Evolutionary conservation across 1,140 invertebrate species (phyloP).

Genomic region (Pseudomyrmex dendroicus): DNA sequence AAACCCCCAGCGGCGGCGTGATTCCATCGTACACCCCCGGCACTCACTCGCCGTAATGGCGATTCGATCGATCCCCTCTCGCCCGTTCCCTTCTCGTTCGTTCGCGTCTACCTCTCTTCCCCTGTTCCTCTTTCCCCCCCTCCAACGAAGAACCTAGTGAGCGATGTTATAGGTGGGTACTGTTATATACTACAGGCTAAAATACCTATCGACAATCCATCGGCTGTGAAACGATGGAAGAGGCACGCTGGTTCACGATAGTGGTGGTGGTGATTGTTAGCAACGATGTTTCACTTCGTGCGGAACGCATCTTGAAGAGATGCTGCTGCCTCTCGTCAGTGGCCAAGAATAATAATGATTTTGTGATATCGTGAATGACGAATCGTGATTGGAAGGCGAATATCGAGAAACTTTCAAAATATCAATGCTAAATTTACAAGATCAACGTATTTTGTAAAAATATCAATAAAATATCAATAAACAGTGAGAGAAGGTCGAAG

Average conservation of each 20-base stretch:
- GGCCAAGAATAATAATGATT: constrained; percentile 20
- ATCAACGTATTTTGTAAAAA: not conserved
- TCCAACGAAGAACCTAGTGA: constrained; percentile 46
- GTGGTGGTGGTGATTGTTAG: constrained; percentile 60
- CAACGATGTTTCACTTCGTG: constrained; percentile 58
- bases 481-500: too few species aligned
- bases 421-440: not conserved
- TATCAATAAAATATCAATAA: not conserved
- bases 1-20: constrained; percentile 82
- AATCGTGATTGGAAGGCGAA: not conserved
- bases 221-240: constrained; percentile 59
- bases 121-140: constrained; percentile 33
- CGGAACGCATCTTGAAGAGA: constrained; percentile 51
- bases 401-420: constrained; percentile 2
- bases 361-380: not conserved
- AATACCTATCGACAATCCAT: constrained; percentile 77
- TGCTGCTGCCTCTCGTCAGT: constrained; percentile 17
- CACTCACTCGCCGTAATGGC: constrained; percentile 82
- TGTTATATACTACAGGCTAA: constrained; percentile 75
- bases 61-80: constrained; percentile 81
- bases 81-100: not conserved
- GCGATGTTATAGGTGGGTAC: constrained; percentile 71
- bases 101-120: constrained; percentile 36
- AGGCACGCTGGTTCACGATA: constrained; percentile 37
- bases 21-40: constrained; percentile 82